Evolutionary conservation across 2,113 vertebrate species (phyloP), one percentile per base, ranked within the genome.

Genomic region (Ramphastos sulfuratus): DNA sequence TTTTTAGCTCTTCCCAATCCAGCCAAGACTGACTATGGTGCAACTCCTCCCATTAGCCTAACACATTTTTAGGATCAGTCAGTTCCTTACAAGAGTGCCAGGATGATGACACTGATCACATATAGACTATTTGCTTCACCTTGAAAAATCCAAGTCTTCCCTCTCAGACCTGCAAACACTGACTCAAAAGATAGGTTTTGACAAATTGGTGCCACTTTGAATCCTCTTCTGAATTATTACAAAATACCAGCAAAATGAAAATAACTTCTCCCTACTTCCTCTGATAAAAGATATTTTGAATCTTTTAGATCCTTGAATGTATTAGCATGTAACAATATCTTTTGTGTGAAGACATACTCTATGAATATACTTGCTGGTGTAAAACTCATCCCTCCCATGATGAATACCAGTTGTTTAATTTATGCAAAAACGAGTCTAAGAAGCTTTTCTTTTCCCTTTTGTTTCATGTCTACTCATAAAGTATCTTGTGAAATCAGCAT

Each of bases 401-500:
- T 44, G 48, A 80, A 82, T 23, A 28, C 12, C 12, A 76, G 63
- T 74, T 56, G 46, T 52, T 89, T 66, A 79, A 87, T 71, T 89
- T 71, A 87, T 35, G 20, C 12, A 46, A 39, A 93, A 25, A 23
- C 10, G 11, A 42, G 12, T 85, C 30, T 2, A 3, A 52, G 50
- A 82, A 87, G 56, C 23, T 91, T 92, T 91, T 39, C 72, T 80
- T 78, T 75, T 19, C 5, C 4, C 25, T 35, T 25, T 85, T 0
- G 1, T 91, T 93, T 94, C 35, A 89, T 37, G 71, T 85, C 81
- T 90, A 35, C 20, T 54, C 82, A 37, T 80, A 92, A 82, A 92
- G 46, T 24, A 87, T 60, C 42, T 93, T 89, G 72, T 87, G 80
- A 81, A 91, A 89, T 91, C 85, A 95, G 79, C 82, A 91, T 28